phyloP scores from a whole-genome alignment of 2,888 invertebrate species.

The Oligia strigilis region DNA sequence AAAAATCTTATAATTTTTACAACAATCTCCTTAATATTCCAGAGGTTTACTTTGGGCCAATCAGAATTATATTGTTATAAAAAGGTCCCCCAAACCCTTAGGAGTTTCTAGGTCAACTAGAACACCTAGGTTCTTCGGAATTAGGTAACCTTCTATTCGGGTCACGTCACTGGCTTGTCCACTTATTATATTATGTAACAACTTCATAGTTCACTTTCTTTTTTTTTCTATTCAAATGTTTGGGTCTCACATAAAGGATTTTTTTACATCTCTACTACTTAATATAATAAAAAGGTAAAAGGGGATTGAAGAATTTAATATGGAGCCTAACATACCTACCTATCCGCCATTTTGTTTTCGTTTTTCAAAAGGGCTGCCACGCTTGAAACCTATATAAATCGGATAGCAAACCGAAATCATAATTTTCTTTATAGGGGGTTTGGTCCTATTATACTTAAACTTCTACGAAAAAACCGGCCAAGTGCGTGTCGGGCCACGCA shows the following conservation, averaged over 20 bases:
- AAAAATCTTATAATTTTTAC: neutral
- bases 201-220: neutral
- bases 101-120: conserved; percentile 34
- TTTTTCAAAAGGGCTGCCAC: too few relatives aligned
- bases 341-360: too few relatives aligned
- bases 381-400: too few relatives aligned
- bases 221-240: neutral
- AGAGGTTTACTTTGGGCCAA: neutral
- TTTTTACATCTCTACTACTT: neutral
- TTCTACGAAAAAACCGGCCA: too few relatives aligned
- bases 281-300: neutral
- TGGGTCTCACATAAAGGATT: neutral
- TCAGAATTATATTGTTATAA: conserved; percentile 3
- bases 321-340: neutral
- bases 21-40: conserved; percentile 16
- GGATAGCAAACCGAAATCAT: too few relatives aligned
- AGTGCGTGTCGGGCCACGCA: too few relatives aligned
- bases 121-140: conserved; percentile 9
- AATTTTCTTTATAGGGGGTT: too few relatives aligned
- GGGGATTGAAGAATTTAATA: neutral
- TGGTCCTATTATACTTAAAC: too few relatives aligned
- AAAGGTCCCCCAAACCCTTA: conserved; percentile 4
- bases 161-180: conserved; percentile 22
- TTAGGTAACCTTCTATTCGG: conserved; percentile 25
- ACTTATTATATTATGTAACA: conserved; percentile 22